Conservation (phyloP, 2,113 vertebrate species). For the Triplophysa tibetana region DNA sequence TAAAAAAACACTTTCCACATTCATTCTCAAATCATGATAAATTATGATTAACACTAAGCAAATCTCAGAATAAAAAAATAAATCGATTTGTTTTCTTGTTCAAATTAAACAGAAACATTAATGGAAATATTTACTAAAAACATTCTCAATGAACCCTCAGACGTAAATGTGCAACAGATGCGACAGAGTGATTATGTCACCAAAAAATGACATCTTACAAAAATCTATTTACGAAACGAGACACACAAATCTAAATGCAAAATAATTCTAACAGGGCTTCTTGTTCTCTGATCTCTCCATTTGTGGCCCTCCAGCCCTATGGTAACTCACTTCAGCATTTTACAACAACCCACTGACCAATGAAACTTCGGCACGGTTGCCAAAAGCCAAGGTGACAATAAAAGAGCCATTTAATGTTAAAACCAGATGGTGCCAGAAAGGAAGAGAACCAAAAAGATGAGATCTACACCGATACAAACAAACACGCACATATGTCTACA, state of each 20-base stretch:
- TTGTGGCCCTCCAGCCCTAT: slow-evolving; percentile 45
- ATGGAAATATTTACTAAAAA: not conserved
- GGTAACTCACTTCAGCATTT: slow-evolving; percentile 66
- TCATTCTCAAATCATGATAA: not conserved
- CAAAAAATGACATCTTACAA: slow-evolving; percentile 39
- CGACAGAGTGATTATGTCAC: not conserved
- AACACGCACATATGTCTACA: slow-evolving; percentile 22
- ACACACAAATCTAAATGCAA: slow-evolving; percentile 54
- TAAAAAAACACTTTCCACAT: not conserved
- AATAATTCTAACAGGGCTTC: slow-evolving; percentile 29
- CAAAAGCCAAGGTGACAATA: slow-evolving; percentile 69
- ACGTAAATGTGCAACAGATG: slow-evolving; percentile 29
- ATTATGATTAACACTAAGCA: not conserved
- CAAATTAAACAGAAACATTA: not conserved
- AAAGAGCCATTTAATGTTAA: slow-evolving; percentile 66
- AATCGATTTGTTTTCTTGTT: not conserved
- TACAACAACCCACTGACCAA: slow-evolving; percentile 67
- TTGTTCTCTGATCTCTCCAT: slow-evolving; percentile 38
- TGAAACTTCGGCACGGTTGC: slow-evolving; percentile 64
- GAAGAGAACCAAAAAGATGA: slow-evolving; percentile 39
- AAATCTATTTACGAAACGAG: slow-evolving; percentile 43
- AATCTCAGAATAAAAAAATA: not conserved
- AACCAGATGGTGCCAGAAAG: slow-evolving; percentile 64
- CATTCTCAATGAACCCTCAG: slow-evolving; percentile 7
- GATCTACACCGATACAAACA: not conserved